These are phyloP conservation scores for Platalea minor DNA, from an alignment of 2,797 vertebrate genomes.

Conservation along the genomic window DNA sequence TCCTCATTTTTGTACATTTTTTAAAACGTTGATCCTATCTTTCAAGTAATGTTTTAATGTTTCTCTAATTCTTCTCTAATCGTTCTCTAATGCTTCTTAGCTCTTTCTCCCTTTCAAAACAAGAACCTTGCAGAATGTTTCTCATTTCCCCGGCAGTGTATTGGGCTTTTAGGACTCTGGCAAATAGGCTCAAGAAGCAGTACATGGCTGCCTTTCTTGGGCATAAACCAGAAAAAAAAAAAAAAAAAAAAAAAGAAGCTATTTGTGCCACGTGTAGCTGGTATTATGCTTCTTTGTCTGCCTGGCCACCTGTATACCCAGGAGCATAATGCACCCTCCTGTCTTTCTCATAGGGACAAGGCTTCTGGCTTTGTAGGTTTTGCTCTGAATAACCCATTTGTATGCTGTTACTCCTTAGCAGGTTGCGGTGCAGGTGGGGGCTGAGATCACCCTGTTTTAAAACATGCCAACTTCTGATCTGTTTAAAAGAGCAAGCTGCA, in stretches of 20 bases:
- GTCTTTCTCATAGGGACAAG: neutral
- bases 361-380: slow-evolving; percentile 9
- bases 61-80: neutral
- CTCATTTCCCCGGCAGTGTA: neutral
- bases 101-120: neutral
- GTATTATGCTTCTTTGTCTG: neutral
- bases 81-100: neutral
- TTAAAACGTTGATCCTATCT: neutral
- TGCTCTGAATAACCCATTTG: neutral
- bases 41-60: neutral
- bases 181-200: neutral
- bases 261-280: slow-evolving; percentile 4
- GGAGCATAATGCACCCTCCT: slow-evolving; percentile 32
- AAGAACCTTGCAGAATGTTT: neutral
- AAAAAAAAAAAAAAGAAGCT: neutral
- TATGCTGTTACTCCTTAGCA: neutral
- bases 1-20: neutral
- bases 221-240: neutral
- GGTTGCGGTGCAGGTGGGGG: neutral
- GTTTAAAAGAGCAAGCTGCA: slow-evolving; percentile 24
- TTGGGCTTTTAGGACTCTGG: neutral
- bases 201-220: neutral
- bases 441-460: slow-evolving; percentile 40
- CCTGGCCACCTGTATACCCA: slow-evolving; percentile 43
- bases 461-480: slow-evolving; percentile 12